phyloP scores from a whole-genome alignment of 2,888 invertebrate species.

The Folsomia manolachei region DNA sequence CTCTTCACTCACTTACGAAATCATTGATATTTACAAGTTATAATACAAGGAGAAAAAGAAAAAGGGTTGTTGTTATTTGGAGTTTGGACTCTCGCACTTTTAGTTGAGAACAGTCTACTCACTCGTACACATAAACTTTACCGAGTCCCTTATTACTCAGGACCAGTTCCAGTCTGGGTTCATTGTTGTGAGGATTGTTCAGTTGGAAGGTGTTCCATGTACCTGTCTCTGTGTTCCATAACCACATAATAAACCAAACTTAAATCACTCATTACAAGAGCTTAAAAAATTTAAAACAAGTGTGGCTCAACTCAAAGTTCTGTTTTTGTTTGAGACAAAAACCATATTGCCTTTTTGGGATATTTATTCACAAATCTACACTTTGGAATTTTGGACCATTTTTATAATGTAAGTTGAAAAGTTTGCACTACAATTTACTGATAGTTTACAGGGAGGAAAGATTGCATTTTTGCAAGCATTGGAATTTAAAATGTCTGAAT shows the following conservation, averaged over 20 bases:
- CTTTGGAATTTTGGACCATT: constrained; percentile 6
- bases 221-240: background rate
- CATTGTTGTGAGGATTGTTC: background rate
- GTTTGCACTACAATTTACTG: background rate
- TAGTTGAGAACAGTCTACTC: background rate
- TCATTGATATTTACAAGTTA: background rate
- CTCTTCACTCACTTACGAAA: background rate
- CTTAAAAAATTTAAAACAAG: background rate
- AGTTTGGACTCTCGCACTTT: background rate
- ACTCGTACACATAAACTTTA: background rate
- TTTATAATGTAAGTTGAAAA: background rate
- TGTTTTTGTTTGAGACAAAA: background rate
- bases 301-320: background rate
- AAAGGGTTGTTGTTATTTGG: background rate
- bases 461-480: background rate
- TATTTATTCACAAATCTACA: background rate
- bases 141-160: background rate
- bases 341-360: background rate
- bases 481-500: no score
- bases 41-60: no score
- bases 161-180: background rate
- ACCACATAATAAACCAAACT: background rate
- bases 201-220: background rate
- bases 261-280: background rate
- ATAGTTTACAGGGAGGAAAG: background rate